Evolutionary conservation across 2,113 vertebrate genomes (phyloP).

Genomic region (Heptranchias perlo): DNA sequence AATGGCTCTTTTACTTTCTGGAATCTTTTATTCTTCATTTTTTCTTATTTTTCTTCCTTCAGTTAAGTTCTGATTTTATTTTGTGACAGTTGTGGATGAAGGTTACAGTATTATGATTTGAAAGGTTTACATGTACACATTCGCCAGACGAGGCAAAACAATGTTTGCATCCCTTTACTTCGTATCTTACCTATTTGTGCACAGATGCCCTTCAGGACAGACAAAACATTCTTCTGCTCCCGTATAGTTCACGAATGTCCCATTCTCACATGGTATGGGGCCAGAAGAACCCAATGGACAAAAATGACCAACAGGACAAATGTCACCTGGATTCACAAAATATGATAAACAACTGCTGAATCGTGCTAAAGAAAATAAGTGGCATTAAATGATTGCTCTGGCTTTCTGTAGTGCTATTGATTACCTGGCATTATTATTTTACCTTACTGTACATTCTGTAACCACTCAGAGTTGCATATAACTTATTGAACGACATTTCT

Average conservation of each 20-base stretch:
- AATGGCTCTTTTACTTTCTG: not conserved
- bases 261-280: not conserved
- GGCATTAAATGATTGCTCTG: not conserved
- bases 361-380: not conserved
- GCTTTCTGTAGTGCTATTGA: not conserved
- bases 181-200: not conserved
- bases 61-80: not conserved
- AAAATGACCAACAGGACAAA: constrained; percentile 25
- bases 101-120: not conserved
- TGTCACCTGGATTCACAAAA: constrained; percentile 21
- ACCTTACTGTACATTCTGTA: not conserved
- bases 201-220: not conserved
- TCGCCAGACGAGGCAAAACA: not conserved
- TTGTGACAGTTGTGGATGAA: not conserved
- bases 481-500: not conserved
- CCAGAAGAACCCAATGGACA: not conserved
- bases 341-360: not conserved
- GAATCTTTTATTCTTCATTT: not conserved
- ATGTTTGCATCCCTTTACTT: not conserved
- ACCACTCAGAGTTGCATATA: not conserved
- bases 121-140: not conserved
- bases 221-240: not conserved
- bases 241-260: constrained; percentile 1
- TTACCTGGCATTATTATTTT: not conserved
- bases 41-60: not conserved